Evolutionary conservation across 2,797 vertebrate species (phyloP), one percentile per base, ranked within the genome.

Genomic region (Sardinella longiceps): DNA sequence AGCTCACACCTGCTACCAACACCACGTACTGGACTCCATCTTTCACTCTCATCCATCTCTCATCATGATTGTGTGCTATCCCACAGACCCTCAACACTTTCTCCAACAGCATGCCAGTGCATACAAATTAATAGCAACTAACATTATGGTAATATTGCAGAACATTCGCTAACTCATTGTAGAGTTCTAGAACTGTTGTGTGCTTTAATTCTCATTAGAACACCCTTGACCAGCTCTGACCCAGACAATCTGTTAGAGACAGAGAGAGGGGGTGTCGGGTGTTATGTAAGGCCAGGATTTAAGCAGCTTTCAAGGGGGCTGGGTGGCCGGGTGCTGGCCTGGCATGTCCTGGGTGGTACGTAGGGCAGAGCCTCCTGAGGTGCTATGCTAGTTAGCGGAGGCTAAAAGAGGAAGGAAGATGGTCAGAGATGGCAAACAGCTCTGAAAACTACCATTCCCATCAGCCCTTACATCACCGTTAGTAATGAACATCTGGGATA

Each of bases 231-330:
- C 39, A 33, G 11, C 2, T 82, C 89, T 84, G 86, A 87, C 89
- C 84, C 60, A 23, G 86, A 87, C 87, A 85, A 85, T 89, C 89
- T 48, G 80, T 85, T 81, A 80, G 56, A 84, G 86, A 87, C 87
- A 74, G 86, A 87, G 87, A 74, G 56, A 83, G 86, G 87, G 88
- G 82, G 70, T 86, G 84, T 70, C 85, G 82, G 37, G 37, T 87
- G 88, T 95, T 93, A 93, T 74, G 50, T 93, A 94, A 95, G 63
- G 70, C 74, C 83, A 53, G 87, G 86, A 77, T 88, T 85, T 94
- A 95, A 94, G 92, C 91, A 90, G 92, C 92, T 94, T 93, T 93
- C 88, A 86, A 83, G 84, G 83, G 83, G 82, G 82, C 87, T 89
- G 80, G 82, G 51, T 23, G 51, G 90, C 88, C 87, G 86, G 85